A percentile compares a stretch with the other conserved stretches of the same genome.
phyloP scores from a whole-genome alignment of 2,888 invertebrate genomes.

The Pemphredon lugubris region DNA sequence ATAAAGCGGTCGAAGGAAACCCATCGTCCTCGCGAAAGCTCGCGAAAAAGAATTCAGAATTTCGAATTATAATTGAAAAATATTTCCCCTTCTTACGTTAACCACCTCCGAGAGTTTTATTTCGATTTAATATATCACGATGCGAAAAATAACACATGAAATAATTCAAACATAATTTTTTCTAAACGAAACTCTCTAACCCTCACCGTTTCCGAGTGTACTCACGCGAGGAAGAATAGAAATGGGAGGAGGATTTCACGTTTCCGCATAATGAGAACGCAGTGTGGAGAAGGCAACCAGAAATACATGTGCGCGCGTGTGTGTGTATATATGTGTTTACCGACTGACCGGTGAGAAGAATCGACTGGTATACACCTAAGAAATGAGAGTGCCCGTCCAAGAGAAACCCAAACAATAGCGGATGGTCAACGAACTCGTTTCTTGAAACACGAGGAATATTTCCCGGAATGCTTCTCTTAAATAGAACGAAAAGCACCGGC shows the following conservation, averaged over 20 bases:
- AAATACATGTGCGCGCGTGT: no score
- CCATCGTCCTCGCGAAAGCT: no score
- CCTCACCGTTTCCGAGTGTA: no score
- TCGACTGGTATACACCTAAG: slow-evolving; percentile 6
- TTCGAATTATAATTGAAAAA: no score
- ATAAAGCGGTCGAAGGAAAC: no score
- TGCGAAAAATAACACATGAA: no score
- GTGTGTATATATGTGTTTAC: no score
- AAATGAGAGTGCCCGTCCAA: slow-evolving; percentile 17
- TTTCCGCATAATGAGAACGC: not conserved
- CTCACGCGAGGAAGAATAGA: not conserved
- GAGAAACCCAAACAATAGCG: slow-evolving; percentile 27
- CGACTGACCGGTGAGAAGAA: not conserved
- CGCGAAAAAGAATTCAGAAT: no score
- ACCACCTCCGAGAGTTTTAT: no score
- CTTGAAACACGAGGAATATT: slow-evolving; percentile 15
- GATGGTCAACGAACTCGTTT: slow-evolving; percentile 27
- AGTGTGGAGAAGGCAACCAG: not conserved
- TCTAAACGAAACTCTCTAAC: not conserved
- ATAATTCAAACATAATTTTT: no score
- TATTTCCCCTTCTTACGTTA: no score
- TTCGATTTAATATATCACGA: no score
- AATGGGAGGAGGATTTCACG: not conserved
- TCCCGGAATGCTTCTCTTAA: slow-evolving; percentile 15
- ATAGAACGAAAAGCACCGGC: slow-evolving; percentile 11